Evolutionary conservation across 2,113 vertebrate species (phyloP), one percentile per base, ranked within the genome.

Genomic region (Hydrolagus affinis): DNA sequence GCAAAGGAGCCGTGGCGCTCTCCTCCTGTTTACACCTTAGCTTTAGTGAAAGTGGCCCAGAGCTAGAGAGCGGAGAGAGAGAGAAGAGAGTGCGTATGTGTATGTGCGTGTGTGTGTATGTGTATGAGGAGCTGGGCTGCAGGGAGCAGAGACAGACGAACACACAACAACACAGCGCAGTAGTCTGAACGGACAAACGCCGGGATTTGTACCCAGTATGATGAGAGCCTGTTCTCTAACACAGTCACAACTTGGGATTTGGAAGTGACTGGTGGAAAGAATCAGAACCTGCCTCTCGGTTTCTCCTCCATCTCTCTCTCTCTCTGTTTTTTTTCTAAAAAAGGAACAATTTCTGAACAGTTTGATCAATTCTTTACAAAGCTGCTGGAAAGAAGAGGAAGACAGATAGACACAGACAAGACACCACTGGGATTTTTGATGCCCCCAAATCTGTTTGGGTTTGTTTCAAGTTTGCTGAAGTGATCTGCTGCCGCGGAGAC

Each of bases 191-290:
- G 25, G 60, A 66, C 23, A 44, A 1, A 44, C 44, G 6, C 44
- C 6, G 44, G 44, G 8, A 4, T 64, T 23, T 4, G 11, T 25
- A 8, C 76, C 3, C 75, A 4, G 75, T 14, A 64, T 28, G 57
- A 83, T 10, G 12, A 66, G 25, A 28, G 44, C 6, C 44, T 6
- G 44, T 44, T 44, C 44, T 44, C 44, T 6, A 44, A 3, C 44
- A 44, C 44, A 66, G 7, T 9, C 60, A 30, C 59, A 83, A 83
- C 78, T 83, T 83, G 78, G 78, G 60, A 83, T 83, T 83, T 30
- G 25, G 21, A 83, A 83, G 78, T 66, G 60, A 32, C 9, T 64
- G 77, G 25, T 44, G 44, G 14, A 66, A 25, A 80, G 19, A 66
- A 12, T 57, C 11, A n/a, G 23, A 59, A 4, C 14, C 56, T 60